Conservation (phyloP, 2,888 invertebrate species). For the Cosmopolites sordidus region DNA sequence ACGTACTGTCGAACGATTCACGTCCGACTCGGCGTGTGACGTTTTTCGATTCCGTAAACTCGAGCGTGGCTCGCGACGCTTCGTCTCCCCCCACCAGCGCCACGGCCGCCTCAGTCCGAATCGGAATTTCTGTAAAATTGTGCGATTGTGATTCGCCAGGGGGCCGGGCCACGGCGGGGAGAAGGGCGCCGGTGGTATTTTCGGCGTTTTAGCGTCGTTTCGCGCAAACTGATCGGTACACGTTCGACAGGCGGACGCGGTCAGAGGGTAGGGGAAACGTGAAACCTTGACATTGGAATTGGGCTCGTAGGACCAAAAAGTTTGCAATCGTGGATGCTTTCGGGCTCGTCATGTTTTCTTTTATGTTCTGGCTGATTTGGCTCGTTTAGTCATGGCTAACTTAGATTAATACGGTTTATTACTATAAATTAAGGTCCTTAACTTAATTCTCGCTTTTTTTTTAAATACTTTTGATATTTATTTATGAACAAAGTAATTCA, state of each 20-base stretch:
- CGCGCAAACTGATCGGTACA: too few species aligned
- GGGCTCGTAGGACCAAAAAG: background rate
- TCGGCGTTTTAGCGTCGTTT: slow-evolving; percentile 20
- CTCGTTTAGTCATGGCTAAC: too few species aligned
- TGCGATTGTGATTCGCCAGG: slow-evolving; percentile 25
- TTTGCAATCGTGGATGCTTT: background rate
- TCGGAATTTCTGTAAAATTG: slow-evolving; percentile 29
- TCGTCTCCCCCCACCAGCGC: slow-evolving; percentile 12
- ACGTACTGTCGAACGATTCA: slow-evolving; percentile 21
- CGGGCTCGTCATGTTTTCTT: too few species aligned
- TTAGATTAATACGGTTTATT: too few species aligned
- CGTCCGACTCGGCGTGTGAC: slow-evolving; percentile 21
- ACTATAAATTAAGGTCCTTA: too few species aligned
- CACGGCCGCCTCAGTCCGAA: slow-evolving; percentile 4
- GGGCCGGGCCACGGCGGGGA: slow-evolving; percentile 20
- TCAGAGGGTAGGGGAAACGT: background rate
- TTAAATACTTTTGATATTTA: too few species aligned
- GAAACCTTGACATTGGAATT: background rate
- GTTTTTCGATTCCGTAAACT: slow-evolving; percentile 21
- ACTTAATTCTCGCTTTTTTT: too few species aligned
- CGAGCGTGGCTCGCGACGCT: slow-evolving; percentile 20
- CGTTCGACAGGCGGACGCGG: background rate
- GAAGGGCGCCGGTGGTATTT: slow-evolving; percentile 15
- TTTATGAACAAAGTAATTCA: too few species aligned
- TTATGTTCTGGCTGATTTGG: too few species aligned